These are phyloP conservation scores for Psittacara wagleri DNA, from an alignment of 2,113 vertebrate species.

Conservation along the genomic window DNA sequence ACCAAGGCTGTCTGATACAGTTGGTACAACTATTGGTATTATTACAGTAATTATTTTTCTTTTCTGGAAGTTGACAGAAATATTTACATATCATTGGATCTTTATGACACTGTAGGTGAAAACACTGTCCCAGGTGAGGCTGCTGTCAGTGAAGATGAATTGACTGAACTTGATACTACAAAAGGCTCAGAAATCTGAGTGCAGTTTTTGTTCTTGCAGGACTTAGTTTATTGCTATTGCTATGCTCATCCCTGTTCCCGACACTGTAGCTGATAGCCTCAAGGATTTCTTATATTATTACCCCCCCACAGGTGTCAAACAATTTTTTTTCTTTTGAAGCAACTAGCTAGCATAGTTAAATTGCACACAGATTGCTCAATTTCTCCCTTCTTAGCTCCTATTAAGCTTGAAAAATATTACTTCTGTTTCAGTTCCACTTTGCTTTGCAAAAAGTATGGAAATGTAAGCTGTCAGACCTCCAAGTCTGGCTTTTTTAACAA, in stretches of 20 bases:
- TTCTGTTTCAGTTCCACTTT: neutral
- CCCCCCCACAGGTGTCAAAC: neutral
- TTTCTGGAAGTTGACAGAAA: neutral
- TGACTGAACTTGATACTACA: neutral
- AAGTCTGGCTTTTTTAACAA: neutral
- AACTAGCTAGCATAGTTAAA: neutral
- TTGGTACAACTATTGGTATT: neutral
- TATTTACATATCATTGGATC: neutral
- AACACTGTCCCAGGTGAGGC: neutral
- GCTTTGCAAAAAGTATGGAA: neutral
- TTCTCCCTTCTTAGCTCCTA: neutral
- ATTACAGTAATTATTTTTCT: neutral
- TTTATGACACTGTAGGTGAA: neutral
- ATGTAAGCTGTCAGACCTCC: neutral
- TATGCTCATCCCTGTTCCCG: neutral
- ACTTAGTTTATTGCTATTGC: neutral
- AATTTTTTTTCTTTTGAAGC: neutral
- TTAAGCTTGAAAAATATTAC: neutral
- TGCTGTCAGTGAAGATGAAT: neutral
- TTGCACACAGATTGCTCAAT: neutral
- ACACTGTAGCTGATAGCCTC: neutral
- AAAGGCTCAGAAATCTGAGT: neutral
- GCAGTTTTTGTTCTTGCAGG: neutral
- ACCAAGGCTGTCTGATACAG: neutral
- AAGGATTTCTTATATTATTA: neutral